Conservation (phyloP, 2,113 vertebrate species). For the Mesocricetus auratus region DNA sequence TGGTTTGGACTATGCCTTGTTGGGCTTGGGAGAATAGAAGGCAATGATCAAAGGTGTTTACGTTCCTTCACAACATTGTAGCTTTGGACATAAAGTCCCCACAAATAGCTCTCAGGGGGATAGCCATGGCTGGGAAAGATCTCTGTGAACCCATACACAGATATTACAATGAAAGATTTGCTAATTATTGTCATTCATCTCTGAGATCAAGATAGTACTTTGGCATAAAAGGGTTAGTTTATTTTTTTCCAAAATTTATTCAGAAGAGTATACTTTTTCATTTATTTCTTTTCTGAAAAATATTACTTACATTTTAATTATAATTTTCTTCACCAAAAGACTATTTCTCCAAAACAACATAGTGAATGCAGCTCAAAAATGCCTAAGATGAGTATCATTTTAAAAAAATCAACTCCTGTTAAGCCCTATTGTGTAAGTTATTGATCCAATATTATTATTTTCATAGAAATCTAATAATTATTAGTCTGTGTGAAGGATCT, state of each 20-base stretch:
- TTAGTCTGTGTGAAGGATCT: background rate
- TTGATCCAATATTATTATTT: background rate
- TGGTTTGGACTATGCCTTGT: background rate
- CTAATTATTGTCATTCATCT: background rate
- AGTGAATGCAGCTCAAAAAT: background rate
- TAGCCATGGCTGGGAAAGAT: background rate
- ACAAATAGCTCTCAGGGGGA: background rate
- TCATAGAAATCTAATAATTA: background rate
- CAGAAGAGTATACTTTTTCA: background rate
- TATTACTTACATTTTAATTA: background rate
- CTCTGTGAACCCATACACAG: background rate
- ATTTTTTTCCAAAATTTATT: slow-evolving; percentile 23
- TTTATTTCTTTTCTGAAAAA: background rate
- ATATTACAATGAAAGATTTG: background rate
- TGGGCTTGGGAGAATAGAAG: background rate
- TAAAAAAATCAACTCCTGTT: background rate
- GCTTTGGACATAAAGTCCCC: no score
- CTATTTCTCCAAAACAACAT: background rate
- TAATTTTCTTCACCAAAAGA: background rate
- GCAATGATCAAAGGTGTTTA: background rate
- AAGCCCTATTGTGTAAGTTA: background rate
- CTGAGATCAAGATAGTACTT: background rate
- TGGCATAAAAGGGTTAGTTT: background rate
- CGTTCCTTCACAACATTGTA: background rate
- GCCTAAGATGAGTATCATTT: background rate